These are phyloP conservation scores for Rhynchopsitta pachyrhyncha DNA, from an alignment of 2,113 vertebrate genomes.

Conservation along the genomic window DNA sequence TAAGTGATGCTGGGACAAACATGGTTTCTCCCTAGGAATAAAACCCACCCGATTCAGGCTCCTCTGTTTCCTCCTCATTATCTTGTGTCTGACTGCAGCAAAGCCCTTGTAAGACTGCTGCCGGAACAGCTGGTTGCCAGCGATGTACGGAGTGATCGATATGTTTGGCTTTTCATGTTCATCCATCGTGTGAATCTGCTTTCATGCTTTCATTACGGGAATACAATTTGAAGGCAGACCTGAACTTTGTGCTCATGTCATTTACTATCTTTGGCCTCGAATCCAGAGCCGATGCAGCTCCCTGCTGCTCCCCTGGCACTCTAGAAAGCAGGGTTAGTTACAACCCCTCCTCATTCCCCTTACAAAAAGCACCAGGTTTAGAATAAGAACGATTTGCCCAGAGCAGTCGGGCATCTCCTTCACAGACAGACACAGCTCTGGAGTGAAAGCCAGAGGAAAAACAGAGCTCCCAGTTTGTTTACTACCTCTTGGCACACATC, in stretches of 20 bases:
- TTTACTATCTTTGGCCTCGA: neutral
- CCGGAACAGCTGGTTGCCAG: slow-evolving; percentile 38
- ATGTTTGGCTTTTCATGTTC: slow-evolving; percentile 21
- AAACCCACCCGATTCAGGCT: neutral
- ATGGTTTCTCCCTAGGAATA: neutral
- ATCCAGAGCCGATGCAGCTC: neutral
- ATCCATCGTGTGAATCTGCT: neutral
- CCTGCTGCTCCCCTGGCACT: neutral
- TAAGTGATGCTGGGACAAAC: neutral
- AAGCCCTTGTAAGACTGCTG: neutral
- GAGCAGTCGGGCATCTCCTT: neutral
- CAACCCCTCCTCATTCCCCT: neutral
- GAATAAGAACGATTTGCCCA: neutral
- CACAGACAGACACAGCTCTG: neutral
- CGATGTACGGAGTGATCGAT: neutral
- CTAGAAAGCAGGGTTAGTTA: neutral
- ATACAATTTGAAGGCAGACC: neutral
- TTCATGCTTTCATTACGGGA: neutral
- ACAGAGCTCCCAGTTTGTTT: slow-evolving; percentile 58
- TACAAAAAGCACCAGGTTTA: accelerated
- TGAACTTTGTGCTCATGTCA: neutral
- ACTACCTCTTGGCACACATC: slow-evolving; percentile 57
- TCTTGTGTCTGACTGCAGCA: neutral
- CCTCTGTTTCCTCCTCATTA: neutral
- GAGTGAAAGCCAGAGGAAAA: slow-evolving; percentile 31